Base-by-base conservation (phyloP, 2,797 vertebrate genomes). In the Sternarchorhynchus goeldii region DNA sequence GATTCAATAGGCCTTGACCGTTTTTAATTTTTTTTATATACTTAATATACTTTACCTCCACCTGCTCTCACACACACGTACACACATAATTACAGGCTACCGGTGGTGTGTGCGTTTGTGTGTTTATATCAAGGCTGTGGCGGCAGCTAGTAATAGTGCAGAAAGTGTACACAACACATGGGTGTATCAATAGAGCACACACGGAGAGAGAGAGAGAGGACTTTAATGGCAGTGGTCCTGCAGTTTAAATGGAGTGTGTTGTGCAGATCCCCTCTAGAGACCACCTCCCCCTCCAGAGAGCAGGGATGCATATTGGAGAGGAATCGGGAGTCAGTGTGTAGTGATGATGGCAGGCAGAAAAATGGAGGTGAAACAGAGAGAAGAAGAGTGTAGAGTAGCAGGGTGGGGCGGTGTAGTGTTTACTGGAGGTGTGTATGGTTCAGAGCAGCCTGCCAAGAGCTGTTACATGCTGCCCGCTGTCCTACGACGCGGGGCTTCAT, bases 161-260 rank as follows among this genome's bases (percentile, higher is more conserved):
- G 74, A 78, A 77, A 83, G 81, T 79, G 64, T 74, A 78, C 57
- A 34, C 45, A 65, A 81, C 80, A 74, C 63, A 63, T 73, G 73
- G 76, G 80, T 77, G 59, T 76, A 84, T 84, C 81, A 85, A 84
- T 86, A 80, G 81, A 76, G 63, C 34, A 68, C 79, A 50, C 81
- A n/a, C 20, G 50, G 21, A 70, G 60, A 25, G 67, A 59, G 68
- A 29, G 70, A 78, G 81, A 64, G 78, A n/a, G 81, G 63, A 79
- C 78, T 74, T 73, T 87, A 87, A 87, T 87, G 83, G 82, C 17
- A 83, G 85, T 78, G 77, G 79, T 76, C 67, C 79, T 76, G 76
- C 68, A 80, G 75, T 85, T 81, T 84, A 86, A 83, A 86, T 87
- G 84, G 85, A 88, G 87, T 87, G 83, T 86, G 87, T 84, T 81